These are phyloP conservation scores for Etheostoma cragini DNA, from an alignment of 2,113 vertebrate species.

Conservation along the genomic window DNA sequence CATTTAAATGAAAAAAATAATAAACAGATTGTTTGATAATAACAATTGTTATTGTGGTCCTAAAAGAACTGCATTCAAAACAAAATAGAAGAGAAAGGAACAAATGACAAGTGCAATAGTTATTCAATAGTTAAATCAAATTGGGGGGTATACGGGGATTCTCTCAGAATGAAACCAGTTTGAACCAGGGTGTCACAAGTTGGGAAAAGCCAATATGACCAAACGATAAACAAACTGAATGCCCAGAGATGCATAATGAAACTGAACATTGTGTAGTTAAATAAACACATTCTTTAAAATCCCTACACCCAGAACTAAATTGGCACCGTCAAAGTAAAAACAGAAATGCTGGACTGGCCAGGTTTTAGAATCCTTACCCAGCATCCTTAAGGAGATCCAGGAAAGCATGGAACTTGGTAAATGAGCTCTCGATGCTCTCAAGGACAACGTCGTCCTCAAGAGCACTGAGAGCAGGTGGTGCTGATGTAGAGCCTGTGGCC, in stretches of 20 bases:
- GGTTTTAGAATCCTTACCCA: conserved; percentile 83
- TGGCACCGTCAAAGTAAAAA: neutral
- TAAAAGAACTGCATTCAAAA: neutral
- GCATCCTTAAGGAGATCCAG: conserved; percentile 96
- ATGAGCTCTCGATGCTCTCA: conserved; percentile 93
- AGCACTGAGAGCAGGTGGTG: conserved; percentile 81
- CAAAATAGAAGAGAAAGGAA: neutral
- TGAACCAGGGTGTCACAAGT: neutral
- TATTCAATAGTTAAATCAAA: neutral
- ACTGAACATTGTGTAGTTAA: neutral
- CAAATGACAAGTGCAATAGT: neutral
- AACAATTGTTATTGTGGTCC: too few relatives aligned
- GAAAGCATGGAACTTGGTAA: conserved; percentile 96
- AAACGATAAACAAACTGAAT: neutral
- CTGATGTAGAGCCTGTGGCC: conserved; percentile 60
- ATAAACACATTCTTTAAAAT: neutral
- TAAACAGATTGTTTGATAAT: neutral
- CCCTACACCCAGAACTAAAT: neutral
- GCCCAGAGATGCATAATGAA: neutral
- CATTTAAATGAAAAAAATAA: neutral
- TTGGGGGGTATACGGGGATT: neutral
- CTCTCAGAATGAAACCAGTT: neutral
- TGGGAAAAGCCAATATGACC: neutral
- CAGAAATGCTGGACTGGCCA: neutral
- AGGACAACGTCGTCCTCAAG: conserved; percentile 93